A percentile compares a stretch with the other conserved stretches of the same genome.
Conservation (phyloP, 2,113 vertebrate genomes). For the Calypte anna region DNA sequence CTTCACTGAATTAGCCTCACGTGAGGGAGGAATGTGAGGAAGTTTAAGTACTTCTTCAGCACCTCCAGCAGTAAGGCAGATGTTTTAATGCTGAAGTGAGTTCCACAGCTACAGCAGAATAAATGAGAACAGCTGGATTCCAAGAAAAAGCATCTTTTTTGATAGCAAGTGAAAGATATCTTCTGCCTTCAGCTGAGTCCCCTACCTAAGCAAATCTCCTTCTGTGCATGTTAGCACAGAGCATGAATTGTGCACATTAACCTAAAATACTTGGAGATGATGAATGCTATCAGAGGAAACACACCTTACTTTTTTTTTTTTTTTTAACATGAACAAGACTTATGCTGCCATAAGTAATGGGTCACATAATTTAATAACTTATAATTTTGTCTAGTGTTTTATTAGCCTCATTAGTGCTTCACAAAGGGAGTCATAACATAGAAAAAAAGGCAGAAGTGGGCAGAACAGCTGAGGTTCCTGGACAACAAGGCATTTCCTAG, state of each 20-base stretch:
- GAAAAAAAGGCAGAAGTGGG: neutral
- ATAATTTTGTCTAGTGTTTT: neutral
- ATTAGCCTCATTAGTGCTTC: neutral
- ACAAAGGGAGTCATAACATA: neutral
- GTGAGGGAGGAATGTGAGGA: constrained; percentile 33
- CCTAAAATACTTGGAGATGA: neutral
- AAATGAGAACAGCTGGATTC: constrained; percentile 31
- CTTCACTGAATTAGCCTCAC: constrained; percentile 56
- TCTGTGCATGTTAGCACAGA: neutral
- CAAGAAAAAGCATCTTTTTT: constrained; percentile 16
- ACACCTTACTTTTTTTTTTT: neutral
- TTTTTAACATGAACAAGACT: neutral
- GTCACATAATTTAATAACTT: neutral
- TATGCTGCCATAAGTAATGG: neutral
- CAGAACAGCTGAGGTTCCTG: neutral
- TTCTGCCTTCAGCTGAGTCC: neutral
- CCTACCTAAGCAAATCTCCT: constrained; percentile 3
- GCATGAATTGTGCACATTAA: neutral
- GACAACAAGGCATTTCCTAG: neutral
- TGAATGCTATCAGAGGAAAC: neutral
- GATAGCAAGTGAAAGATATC: neutral
- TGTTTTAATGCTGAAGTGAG: constrained; percentile 24
- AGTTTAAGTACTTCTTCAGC: constrained; percentile 30
- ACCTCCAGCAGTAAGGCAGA: constrained; percentile 17
- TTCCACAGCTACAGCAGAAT: neutral